These are phyloP conservation scores for Aphis craccivora DNA, from an alignment of 1,140 invertebrate genomes.

Conservation along the genomic window DNA sequence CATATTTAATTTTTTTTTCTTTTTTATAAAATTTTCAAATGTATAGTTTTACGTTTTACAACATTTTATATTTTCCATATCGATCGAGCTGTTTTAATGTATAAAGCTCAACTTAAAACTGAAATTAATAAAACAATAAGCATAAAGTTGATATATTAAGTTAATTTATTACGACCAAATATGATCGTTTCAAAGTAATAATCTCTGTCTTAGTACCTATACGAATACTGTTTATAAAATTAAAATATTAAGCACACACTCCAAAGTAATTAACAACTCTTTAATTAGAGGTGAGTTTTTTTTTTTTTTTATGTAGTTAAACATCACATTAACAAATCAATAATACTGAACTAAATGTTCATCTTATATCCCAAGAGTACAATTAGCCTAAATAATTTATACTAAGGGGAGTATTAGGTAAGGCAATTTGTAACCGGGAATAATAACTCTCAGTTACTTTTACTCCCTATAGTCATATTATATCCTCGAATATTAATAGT, in stretches of 20 bases:
- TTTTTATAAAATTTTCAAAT: too few relatives aligned
- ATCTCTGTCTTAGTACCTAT: neutral
- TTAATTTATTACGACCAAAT: neutral
- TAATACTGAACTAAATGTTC: slow-evolving; percentile 19
- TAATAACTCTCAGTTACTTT: slow-evolving; percentile 38
- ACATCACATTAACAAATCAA: slow-evolving; percentile 15
- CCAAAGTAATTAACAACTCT: neutral
- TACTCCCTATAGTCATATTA: slow-evolving; percentile 31
- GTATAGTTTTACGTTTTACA: too few relatives aligned
- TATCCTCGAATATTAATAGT: slow-evolving; percentile 25
- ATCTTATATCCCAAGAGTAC: neutral
- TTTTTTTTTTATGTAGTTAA: neutral
- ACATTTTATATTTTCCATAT: neutral
- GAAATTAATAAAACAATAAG: neutral
- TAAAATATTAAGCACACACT: neutral
- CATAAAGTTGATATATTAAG: neutral
- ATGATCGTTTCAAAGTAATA: neutral
- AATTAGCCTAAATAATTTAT: slow-evolving; percentile 22
- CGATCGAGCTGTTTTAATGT: neutral
- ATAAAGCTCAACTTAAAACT: neutral
- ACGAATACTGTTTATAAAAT: neutral
- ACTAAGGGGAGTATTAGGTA: neutral
- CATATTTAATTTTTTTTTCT: too few relatives aligned
- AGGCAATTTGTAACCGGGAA: slow-evolving; percentile 11
- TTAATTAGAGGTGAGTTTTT: neutral